Evolutionary conservation across 2,888 invertebrate species (phyloP), one percentile per base, ranked within the genome.

Genomic region (Volucella inanis): DNA sequence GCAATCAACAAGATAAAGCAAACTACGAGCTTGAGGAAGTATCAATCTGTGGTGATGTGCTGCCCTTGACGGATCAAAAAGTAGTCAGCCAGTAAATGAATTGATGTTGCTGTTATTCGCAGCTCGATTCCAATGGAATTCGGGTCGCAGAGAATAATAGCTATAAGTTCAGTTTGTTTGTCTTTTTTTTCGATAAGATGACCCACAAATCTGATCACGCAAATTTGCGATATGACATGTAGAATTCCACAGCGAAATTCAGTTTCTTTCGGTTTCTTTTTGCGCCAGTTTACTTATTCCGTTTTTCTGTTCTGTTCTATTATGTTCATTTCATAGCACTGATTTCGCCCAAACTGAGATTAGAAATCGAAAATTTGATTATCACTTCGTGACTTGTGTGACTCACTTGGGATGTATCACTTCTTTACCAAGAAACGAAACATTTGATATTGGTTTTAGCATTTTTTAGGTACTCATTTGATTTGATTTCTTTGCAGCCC

Each of bases 171-270:
- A 39, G 64, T 22, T 61, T 57, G 41, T 62, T 43, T 62, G 15
- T 67, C 49, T 57, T 10, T 65, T 49, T 9, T 61, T 8, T 45
- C 41, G 49, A 59, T 12, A 64, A 12, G 50, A 11, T 78, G 82
- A 82, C 78, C 82, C 41, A 78, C 59, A 82, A 78, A 82, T 72
- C 72, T 82, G 47, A 71, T 77, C 81, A 59, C 14, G 47, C 41
- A 39, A 8, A 64, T 2, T 12, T n/a, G 41, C 22, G 76, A 76
- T 81, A 81, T 47, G 22, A 59, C 45, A 22, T 31, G 59, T 75
- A 47, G 31, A 50, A 72, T 50, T 38, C 18, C 62, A 49, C 8
- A 47, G 31, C 31, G 31, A 31, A 31, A 6, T 31, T 31, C 31
- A 31, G 31, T 6, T 31, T 31, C 6, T 31, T 31, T 8, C 9